phyloP scores from a whole-genome alignment of 2,888 invertebrate species.

The Epicampocera succincta region DNA sequence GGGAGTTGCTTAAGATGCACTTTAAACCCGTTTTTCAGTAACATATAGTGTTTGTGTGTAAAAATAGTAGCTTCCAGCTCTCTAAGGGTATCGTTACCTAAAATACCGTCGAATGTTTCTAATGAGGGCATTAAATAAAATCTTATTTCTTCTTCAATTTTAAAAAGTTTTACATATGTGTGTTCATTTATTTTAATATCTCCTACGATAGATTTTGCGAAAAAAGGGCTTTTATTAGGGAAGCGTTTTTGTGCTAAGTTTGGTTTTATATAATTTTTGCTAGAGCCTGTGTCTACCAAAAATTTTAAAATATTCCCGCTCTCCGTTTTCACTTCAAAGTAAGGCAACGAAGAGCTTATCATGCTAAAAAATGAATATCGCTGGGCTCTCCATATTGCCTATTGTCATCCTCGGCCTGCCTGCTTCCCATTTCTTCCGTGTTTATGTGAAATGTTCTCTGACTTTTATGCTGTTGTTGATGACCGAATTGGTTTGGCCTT shows the following conservation, averaged over 20 bases:
- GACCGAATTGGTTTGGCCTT: no score
- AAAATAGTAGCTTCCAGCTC: no score
- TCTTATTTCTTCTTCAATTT: conserved; percentile 44
- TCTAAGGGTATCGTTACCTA: no score
- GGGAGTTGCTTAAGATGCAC: not conserved
- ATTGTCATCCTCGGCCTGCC: not conserved
- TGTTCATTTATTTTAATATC: conserved; percentile 25
- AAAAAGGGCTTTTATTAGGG: conserved; percentile 4
- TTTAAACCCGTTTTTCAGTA: conserved; percentile 35
- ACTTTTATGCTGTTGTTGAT: conserved; percentile 12
- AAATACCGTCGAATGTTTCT: conserved; percentile 51
- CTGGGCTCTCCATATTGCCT: not conserved
- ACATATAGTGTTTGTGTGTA: conserved; percentile 40
- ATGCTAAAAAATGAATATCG: conserved; percentile 10
- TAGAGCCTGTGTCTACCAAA: not conserved
- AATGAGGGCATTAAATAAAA: conserved; percentile 47
- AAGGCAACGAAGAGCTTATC: conserved; percentile 45
- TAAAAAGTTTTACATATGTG: conserved; percentile 44
- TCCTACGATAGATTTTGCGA: conserved; percentile 29
- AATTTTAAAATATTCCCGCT: not conserved
- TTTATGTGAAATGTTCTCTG: not conserved
- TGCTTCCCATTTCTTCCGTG: not conserved
- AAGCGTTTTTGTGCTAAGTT: not conserved
- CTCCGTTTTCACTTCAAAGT: conserved; percentile 29
- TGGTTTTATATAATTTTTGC: conserved; percentile 12